Evolutionary conservation across 2,888 invertebrate species (phyloP), one percentile per base, ranked within the genome.

Genomic region (Suillia variegata): DNA sequence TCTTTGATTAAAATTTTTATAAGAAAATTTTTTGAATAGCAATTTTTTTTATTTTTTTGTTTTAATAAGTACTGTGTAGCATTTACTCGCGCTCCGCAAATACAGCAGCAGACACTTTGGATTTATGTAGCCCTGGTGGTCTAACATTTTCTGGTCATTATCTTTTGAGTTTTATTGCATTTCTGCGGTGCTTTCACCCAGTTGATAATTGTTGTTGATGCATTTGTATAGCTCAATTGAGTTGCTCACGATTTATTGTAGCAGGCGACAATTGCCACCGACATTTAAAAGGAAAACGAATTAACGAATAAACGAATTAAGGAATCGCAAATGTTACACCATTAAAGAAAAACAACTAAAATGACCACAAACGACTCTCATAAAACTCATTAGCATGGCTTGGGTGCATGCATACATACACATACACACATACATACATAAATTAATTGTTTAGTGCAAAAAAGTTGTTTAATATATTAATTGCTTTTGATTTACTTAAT

Each of bases 101-200:
- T 13, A 13, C n/a, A 13, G 18, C 24, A n/a, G 13, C 17, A 20
- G 47, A 21, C 45, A 45, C 24, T 22, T 26, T 12, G 12, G 26
- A 58, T 58, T 53, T 47, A 58, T 48, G 53, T 48, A 33, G 53
- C 58, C 58, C 52, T 58, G 22, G 22, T 18, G 53, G 58, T 48
- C 48, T 34, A 48, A 42, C n/a, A 21, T 47, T 47, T 15, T 22
- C 42, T n/a, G 20, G 13, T 38, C 10, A 13, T n/a, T 56, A 20
- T 34, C 3, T 15, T 38, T 13, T 38, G n/a, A n/a, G n/a, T n/a
- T 38, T 38, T 49, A 15, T n/a, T 22, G 24, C 53, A 22, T 53
- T 49, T 48, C 24, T 47, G 38, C 49, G 53, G 53, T 33, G 34
- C 47, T 34, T 54, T 26, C 31, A 42, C 18, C 33, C n/a, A 47